These are phyloP conservation scores for Tachina fera DNA, from an alignment of 2,888 invertebrate genomes.

Conservation along the genomic window DNA sequence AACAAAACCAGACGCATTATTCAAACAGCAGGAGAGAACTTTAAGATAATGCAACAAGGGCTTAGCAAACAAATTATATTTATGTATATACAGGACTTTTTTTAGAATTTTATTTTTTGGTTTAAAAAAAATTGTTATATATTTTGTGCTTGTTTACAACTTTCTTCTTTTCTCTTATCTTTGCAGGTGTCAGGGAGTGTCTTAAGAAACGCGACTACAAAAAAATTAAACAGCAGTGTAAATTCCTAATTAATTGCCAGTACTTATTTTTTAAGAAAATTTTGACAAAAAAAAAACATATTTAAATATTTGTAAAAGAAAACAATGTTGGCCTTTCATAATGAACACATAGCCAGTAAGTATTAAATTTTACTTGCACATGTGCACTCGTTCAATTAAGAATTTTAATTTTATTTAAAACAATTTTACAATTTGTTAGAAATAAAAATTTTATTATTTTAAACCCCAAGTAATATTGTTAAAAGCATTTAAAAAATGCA, in stretches of 20 bases:
- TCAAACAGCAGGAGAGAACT: conserved; percentile 52
- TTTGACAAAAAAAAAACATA: conserved; percentile 1
- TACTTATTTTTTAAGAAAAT: conserved; percentile 11
- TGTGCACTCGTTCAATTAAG: conserved; percentile 15
- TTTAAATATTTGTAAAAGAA: conserved; percentile 23
- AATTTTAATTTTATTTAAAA: conserved; percentile 41
- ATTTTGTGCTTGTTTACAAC: background rate
- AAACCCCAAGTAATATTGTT: conserved; percentile 76
- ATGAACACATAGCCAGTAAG: conserved; percentile 83
- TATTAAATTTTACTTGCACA: conserved; percentile 60
- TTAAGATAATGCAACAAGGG: conserved; percentile 20
- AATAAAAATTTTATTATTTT: conserved; percentile 25
- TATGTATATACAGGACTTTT: no score
- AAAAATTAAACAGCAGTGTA: conserved; percentile 40
- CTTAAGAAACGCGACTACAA: conserved; percentile 12
- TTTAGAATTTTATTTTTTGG: no score
- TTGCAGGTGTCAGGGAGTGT: conserved; percentile 62
- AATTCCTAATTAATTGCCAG: conserved; percentile 28
- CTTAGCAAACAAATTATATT: conserved; percentile 9
- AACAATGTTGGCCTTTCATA: conserved; percentile 83
- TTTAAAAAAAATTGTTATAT: background rate
- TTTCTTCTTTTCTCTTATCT: conserved; percentile 38
- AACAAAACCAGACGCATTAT: conserved; percentile 69
- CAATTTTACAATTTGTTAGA: conserved; percentile 42
- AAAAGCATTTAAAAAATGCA: conserved; percentile 76